phyloP scores from a whole-genome alignment of 2,888 invertebrate genomes.

The Lottia gigantea region DNA sequence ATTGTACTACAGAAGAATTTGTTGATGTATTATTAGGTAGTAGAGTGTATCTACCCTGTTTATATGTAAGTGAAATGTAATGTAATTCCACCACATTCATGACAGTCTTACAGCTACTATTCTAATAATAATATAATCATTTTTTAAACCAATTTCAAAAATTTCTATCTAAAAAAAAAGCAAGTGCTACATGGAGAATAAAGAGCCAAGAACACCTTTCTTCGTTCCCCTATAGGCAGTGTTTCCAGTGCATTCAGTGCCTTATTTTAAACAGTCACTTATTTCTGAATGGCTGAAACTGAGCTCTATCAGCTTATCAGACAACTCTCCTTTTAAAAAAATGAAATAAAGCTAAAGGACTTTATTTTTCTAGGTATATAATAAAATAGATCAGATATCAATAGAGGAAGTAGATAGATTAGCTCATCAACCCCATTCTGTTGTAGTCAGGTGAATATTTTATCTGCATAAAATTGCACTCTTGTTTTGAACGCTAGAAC shows the following conservation, averaged over 20 bases:
- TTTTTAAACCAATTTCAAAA: no score
- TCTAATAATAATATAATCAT: no score
- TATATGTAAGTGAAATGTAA: constrained; percentile 76
- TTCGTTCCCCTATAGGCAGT: background rate
- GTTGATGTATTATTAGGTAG: constrained; percentile 98
- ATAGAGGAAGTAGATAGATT: constrained; percentile 97
- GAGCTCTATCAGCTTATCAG: background rate
- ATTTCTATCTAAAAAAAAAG: no score
- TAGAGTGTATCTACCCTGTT: constrained; percentile 93
- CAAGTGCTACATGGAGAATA: no score
- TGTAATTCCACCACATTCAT: no score
- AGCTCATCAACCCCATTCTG: constrained; percentile 86
- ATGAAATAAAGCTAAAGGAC: no score
- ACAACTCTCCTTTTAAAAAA: no score
- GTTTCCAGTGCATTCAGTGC: background rate
- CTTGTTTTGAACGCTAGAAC: no score
- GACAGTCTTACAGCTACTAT: no score
- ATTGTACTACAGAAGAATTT: constrained; percentile 93
- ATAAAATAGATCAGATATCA: constrained; percentile 99
- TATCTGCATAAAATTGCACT: background rate
- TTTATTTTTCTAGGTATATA: constrained; percentile 80
- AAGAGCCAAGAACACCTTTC: no score
- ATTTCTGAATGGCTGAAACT: background rate
- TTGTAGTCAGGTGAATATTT: constrained; percentile 86
- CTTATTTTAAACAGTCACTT: background rate